Conservation (phyloP, 2,113 vertebrate species). For the Prunella fulvescens region DNA sequence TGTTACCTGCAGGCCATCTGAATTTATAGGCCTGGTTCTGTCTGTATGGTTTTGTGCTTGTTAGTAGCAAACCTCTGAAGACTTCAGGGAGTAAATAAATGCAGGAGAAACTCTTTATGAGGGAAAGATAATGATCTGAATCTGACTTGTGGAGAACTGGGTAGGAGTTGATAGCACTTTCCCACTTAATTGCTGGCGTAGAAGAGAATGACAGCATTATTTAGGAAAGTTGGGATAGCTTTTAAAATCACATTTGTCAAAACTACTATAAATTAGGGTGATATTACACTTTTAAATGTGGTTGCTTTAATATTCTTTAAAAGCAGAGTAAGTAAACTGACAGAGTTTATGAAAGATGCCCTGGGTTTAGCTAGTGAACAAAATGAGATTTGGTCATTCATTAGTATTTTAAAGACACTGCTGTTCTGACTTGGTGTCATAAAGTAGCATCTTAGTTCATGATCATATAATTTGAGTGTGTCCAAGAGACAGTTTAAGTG, state of each 20-base stretch:
- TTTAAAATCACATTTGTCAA: not conserved
- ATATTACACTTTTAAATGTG: not conserved
- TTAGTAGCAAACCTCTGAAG: not conserved
- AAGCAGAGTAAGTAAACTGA: not conserved
- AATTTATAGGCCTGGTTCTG: not conserved
- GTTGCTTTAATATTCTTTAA: not conserved
- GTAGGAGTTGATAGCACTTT: not conserved
- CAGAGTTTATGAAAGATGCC: not conserved
- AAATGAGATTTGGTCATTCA: not conserved
- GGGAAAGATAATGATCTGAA: not conserved
- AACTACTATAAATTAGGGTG: not conserved
- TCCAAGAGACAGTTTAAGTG: conserved; percentile 22
- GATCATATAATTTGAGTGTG: not conserved
- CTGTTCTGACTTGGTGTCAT: not conserved
- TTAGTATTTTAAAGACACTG: not conserved
- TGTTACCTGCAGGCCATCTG: not conserved
- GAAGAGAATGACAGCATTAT: not conserved
- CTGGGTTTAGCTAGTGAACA: not conserved
- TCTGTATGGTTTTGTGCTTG: not conserved
- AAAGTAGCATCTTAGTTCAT: not conserved
- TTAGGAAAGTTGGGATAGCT: not conserved
- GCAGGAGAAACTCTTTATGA: not conserved
- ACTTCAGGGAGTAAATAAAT: not conserved
- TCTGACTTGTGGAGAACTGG: not conserved
- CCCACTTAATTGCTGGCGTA: not conserved